Evolutionary conservation across 2,113 vertebrate genomes (phyloP), one percentile per base, ranked within the genome.

Genomic region (Gopherus evgoodei): DNA sequence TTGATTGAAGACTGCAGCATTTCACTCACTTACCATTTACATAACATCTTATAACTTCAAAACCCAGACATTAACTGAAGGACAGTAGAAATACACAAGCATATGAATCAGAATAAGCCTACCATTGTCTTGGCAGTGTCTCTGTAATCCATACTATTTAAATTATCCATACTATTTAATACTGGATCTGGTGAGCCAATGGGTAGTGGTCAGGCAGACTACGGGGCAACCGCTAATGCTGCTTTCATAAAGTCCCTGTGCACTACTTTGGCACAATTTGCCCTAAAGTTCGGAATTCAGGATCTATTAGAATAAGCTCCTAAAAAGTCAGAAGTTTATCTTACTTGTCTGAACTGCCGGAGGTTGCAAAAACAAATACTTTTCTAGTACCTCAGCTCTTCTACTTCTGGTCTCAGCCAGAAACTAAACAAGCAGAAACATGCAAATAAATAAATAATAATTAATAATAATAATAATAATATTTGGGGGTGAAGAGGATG

Each of bases 101-200:
- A 86, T 84, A 72, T 52, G 38, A 75, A 42, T 81, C 17, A 89
- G 29, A 91, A 84, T 62, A 82, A 93, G 88, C 25, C 38, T 94
- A 65, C n/a, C 86, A 2, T 19, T 81, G 25, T 25, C 44, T 5
- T n/a, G 49, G 82, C 76, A 86, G 53, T 17, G 22, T 38, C 56
- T 91, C 76, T 88, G 25, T 85, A 95, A 95, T 50, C 94, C 82
- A 56, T 21, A 42, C 31, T 86, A 56, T 29, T 94, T 82, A 92
- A 88, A 76, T 89, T 25, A 72, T 29, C 27, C 57, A 59, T 59
- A 59, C 11, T 59, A 53, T n/a, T 89, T 87, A 86, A 75, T 38
- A 42, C 31, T 65, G 72, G 72, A 75, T 42, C 72, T 44, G 38
- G 22, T 44, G 95, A 92, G 79, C 84, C 89, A 94, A 86, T 14